A percentile compares a stretch with the other conserved stretches of the same genome.
These are phyloP conservation scores for Melitaea athalia DNA, from an alignment of 2,888 invertebrate genomes.

Conservation along the genomic window DNA sequence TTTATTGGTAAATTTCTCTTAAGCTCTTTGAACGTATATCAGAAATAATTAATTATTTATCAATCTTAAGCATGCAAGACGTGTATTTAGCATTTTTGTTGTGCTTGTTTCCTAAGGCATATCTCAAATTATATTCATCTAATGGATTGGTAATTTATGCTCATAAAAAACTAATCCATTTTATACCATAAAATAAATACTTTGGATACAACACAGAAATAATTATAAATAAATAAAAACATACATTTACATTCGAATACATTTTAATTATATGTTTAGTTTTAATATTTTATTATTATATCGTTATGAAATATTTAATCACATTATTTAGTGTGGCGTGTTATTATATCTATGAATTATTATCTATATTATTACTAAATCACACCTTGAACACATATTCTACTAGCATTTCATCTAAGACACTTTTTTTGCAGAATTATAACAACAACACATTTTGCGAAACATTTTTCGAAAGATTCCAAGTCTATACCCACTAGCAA, in stretches of 20 bases:
- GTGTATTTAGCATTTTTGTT: background rate
- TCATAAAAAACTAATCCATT: slow-evolving; percentile 4
- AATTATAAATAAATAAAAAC: slow-evolving; percentile 2
- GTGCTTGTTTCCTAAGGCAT: background rate
- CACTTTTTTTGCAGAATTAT: slow-evolving; percentile 27
- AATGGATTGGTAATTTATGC: background rate
- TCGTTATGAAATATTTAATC: slow-evolving; percentile 24
- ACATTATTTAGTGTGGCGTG: slow-evolving; percentile 32
- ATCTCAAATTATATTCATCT: background rate
- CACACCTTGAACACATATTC: slow-evolving; percentile 33
- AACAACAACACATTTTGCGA: slow-evolving; percentile 28
- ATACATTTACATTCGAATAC: background rate
- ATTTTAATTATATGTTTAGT: slow-evolving; percentile 9
- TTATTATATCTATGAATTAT: slow-evolving; percentile 23
- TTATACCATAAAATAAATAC: background rate
- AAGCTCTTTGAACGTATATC: background rate
- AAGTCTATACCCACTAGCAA: slow-evolving; percentile 22
- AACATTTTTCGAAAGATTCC: slow-evolving; percentile 15
- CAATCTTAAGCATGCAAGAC: background rate
- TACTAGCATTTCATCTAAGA: slow-evolving; percentile 34
- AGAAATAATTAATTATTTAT: background rate
- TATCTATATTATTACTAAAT: slow-evolving; percentile 28
- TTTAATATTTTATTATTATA: slow-evolving; percentile 11
- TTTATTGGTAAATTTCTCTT: too few relatives aligned
- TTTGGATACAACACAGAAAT: slow-evolving; percentile 6